These are phyloP conservation scores for Coracopsis vasa DNA, from an alignment of 2,113 vertebrate species.

Conservation along the genomic window DNA sequence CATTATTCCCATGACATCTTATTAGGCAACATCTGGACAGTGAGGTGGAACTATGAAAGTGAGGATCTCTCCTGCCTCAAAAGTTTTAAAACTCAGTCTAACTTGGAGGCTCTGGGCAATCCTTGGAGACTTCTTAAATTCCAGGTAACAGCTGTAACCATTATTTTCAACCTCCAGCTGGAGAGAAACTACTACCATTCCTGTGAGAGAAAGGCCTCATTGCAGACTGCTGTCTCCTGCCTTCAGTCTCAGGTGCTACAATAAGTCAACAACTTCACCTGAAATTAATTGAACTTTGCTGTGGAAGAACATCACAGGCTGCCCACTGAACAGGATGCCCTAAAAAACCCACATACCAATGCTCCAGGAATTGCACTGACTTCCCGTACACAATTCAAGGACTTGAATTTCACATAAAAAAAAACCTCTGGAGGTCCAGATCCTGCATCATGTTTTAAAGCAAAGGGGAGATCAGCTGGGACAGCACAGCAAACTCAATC, in stretches of 20 bases:
- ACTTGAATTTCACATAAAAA: background rate
- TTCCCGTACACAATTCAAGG: background rate
- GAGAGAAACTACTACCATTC: background rate
- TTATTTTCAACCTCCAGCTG: background rate
- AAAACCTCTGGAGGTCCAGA: background rate
- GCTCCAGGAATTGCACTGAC: background rate
- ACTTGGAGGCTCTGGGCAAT: background rate
- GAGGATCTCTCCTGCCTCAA: background rate
- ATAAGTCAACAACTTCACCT: background rate
- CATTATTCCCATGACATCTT: background rate
- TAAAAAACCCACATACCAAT: rapidly evolving
- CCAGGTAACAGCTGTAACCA: background rate
- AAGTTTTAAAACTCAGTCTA: background rate
- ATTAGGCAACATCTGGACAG: background rate
- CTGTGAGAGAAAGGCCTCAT: background rate
- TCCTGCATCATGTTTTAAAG: background rate
- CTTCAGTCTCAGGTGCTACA: background rate
- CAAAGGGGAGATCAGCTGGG: background rate
- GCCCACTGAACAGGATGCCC: background rate
- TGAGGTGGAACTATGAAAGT: rapidly evolving
- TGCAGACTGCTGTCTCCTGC: too few relatives aligned
- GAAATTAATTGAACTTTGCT: background rate
- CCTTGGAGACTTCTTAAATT: background rate
- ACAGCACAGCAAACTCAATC: background rate
- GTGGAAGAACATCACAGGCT: background rate